Conservation (phyloP, 1,140 invertebrate genomes). For the Penaeus japonicus region DNA sequence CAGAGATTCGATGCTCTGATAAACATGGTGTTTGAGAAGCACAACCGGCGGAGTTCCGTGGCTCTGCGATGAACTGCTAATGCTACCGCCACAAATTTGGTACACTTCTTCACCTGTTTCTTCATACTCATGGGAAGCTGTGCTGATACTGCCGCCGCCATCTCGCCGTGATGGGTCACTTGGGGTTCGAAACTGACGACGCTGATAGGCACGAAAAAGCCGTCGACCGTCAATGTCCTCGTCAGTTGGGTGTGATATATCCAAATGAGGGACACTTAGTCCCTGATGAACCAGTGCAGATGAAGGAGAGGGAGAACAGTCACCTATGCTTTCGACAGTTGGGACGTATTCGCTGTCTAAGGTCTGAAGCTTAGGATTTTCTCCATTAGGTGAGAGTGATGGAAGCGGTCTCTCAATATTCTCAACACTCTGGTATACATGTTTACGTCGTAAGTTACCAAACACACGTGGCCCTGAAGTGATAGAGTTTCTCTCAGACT, state of each 20-base stretch:
- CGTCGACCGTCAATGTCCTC: slow-evolving; percentile 38
- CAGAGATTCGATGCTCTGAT: slow-evolving; percentile 53
- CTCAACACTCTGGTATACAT: not conserved
- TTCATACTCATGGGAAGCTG: slow-evolving; percentile 26
- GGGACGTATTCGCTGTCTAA: not conserved
- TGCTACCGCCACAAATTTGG: slow-evolving; percentile 1
- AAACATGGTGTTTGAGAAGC: slow-evolving; percentile 56
- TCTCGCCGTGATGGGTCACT: not conserved
- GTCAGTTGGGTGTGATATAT: not conserved
- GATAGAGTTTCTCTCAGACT: not conserved
- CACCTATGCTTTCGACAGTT: slow-evolving; percentile 10
- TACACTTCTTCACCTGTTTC: slow-evolving; percentile 11
- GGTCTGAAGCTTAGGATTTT: not conserved
- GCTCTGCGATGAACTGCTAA: not conserved
- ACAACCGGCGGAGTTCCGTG: slow-evolving; percentile 44
- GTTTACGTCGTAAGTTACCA: slow-evolving; percentile 45
- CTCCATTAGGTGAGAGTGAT: not conserved
- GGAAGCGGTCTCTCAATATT: not conserved
- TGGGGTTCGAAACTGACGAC: slow-evolving; percentile 23
- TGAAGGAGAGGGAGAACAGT: not conserved
- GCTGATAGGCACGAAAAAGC: slow-evolving; percentile 44
- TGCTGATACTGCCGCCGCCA: slow-evolving; percentile 1
- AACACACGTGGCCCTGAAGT: slow-evolving; percentile 44
- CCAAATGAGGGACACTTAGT: not conserved
- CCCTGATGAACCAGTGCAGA: not conserved